phyloP scores from a whole-genome alignment of 2,113 vertebrate species.

The Fregetta grallaria region DNA sequence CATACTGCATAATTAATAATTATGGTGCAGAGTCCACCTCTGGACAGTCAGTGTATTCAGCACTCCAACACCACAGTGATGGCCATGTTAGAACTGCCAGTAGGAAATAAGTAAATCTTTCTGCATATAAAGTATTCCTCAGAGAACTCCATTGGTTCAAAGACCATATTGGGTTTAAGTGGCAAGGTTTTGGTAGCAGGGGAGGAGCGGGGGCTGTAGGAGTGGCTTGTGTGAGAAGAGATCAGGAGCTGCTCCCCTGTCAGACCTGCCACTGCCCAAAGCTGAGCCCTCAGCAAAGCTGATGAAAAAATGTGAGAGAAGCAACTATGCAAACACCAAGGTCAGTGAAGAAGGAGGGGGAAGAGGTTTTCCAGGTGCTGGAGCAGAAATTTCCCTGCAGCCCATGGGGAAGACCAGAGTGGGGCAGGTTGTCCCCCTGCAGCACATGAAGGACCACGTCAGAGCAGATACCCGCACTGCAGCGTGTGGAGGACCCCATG shows the following conservation, averaged over 20 bases:
- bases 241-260: not conserved
- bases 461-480: not conserved
- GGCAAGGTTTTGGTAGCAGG: not conserved
- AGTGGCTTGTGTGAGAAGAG: not conserved
- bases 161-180: fast-evolving
- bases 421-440: not conserved
- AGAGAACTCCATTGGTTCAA: not conserved
- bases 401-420: not conserved
- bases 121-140: not conserved
- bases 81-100: not conserved
- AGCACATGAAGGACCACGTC: not conserved
- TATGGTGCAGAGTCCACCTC: not conserved
- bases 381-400: not conserved
- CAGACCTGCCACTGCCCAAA: not conserved
- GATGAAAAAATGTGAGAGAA: not conserved
- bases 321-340: not conserved
- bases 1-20: not conserved
- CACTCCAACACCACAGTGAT: not conserved
- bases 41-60: not conserved
- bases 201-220: not conserved
- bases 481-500: not conserved
- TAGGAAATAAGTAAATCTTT: not conserved
- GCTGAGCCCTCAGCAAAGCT: not conserved
- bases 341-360: not conserved
- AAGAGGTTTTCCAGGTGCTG: not conserved